Conservation (phyloP, 2,797 vertebrate species). For the Spinus olivaceus region DNA sequence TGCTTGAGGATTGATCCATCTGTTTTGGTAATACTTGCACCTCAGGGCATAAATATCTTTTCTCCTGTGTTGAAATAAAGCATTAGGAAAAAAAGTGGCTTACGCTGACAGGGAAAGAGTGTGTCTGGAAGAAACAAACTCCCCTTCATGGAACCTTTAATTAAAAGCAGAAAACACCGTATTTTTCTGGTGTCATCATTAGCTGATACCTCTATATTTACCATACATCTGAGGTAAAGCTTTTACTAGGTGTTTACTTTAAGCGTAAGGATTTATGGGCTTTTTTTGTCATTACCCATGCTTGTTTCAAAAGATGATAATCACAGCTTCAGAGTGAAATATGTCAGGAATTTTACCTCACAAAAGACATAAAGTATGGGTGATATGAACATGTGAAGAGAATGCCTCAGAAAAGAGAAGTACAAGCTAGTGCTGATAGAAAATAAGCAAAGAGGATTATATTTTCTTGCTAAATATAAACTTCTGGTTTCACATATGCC, state of each 20-base stretch:
- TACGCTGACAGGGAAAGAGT: neutral
- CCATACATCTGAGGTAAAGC: neutral
- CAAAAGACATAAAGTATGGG: neutral
- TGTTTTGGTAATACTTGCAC: slow-evolving; percentile 41
- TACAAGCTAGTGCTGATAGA: slow-evolving; percentile 34
- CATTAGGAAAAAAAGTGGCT: neutral
- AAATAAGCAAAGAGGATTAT: slow-evolving; percentile 54
- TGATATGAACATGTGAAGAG: neutral
- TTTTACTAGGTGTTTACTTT: neutral
- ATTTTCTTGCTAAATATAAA: slow-evolving; percentile 43
- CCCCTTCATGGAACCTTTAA: neutral
- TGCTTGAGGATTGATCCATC: slow-evolving; percentile 58
- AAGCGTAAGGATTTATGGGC: neutral
- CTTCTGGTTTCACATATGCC: neutral
- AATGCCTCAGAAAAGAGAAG: slow-evolving; percentile 45
- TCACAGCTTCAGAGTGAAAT: slow-evolving; percentile 29
- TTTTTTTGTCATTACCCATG: neutral
- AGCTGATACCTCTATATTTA: slow-evolving; percentile 14
- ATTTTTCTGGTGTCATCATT: neutral
- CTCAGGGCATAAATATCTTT: slow-evolving; percentile 47
- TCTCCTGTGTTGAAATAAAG: slow-evolving; percentile 46
- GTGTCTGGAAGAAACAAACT: slow-evolving; percentile 31
- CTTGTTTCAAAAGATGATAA: slow-evolving; percentile 35
- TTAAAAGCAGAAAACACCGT: neutral
- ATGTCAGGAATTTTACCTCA: slow-evolving; percentile 37